These are phyloP conservation scores for Platycercus adscitus DNA, from an alignment of 2,113 vertebrate species.

Conservation along the genomic window DNA sequence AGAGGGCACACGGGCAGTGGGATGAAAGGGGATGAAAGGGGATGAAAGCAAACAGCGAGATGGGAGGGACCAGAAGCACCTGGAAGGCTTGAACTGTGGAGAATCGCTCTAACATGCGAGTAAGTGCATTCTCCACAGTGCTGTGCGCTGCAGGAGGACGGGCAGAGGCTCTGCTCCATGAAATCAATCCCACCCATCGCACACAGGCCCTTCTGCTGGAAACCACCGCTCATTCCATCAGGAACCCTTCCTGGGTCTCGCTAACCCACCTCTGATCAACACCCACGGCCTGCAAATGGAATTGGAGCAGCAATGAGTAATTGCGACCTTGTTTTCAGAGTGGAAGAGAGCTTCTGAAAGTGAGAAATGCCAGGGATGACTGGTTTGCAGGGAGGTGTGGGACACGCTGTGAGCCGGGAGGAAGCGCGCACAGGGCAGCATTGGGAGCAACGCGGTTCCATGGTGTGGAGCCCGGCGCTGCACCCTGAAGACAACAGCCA, in stretches of 20 bases:
- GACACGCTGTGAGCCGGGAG: neutral
- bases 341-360: neutral
- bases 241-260: neutral
- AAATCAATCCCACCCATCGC: neutral
- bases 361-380: neutral
- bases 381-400: neutral
- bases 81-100: neutral
- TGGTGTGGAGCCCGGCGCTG: neutral
- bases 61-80: neutral
- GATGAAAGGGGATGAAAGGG: neutral
- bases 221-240: fast-evolving
- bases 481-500: neutral
- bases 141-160: fast-evolving
- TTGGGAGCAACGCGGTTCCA: neutral
- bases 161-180: neutral
- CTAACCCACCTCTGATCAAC: neutral
- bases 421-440: fast-evolving
- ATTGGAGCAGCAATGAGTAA: neutral
- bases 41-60: neutral
- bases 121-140: neutral
- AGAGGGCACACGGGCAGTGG: neutral
- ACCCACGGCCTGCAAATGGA: neutral
- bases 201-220: neutral
- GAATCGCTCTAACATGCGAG: fast-evolving
- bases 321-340: neutral